Conservation (phyloP, 37 sponge, comb jelly and placozoan genomes). For the Chondrosia reniformis region DNA sequence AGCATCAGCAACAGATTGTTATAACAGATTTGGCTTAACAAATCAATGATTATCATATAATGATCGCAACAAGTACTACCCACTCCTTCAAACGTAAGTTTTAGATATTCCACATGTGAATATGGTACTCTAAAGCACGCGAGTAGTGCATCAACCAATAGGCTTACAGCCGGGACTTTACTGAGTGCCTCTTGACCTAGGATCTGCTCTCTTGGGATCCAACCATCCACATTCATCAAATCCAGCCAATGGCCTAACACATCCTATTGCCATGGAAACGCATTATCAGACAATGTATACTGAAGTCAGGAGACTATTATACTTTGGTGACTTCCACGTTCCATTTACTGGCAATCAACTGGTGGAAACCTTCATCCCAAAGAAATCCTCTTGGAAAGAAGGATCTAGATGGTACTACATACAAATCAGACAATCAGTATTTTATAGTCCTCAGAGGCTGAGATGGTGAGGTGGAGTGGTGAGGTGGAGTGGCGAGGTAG, state of each 20-base stretch:
- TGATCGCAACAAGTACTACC: no score
- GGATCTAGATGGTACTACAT: slow-evolving; percentile 90
- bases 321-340: slow-evolving; percentile 74
- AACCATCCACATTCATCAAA: slow-evolving; percentile 90
- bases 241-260: slow-evolving; percentile 98
- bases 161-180: slow-evolving; percentile 61
- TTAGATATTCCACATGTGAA: no score
- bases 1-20: no score
- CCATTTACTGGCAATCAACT: slow-evolving; percentile 93
- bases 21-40: no score
- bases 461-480: slow-evolving; percentile 13
- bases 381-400: slow-evolving; percentile 99
- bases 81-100: no score
- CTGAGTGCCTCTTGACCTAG: slow-evolving; percentile 90
- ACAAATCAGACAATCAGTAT: slow-evolving; percentile 13
- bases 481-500: not conserved
- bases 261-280: slow-evolving; percentile 41
- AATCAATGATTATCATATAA: no score
- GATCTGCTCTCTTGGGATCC: slow-evolving; percentile 99
- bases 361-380: slow-evolving; percentile 99
- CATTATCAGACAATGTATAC: not conserved
- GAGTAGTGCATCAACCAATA: no score
- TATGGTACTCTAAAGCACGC: no score
- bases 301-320: not conserved
- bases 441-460: not conserved